Base-by-base conservation (phyloP, 2,888 invertebrate genomes). In the Artemia sinica region DNA sequence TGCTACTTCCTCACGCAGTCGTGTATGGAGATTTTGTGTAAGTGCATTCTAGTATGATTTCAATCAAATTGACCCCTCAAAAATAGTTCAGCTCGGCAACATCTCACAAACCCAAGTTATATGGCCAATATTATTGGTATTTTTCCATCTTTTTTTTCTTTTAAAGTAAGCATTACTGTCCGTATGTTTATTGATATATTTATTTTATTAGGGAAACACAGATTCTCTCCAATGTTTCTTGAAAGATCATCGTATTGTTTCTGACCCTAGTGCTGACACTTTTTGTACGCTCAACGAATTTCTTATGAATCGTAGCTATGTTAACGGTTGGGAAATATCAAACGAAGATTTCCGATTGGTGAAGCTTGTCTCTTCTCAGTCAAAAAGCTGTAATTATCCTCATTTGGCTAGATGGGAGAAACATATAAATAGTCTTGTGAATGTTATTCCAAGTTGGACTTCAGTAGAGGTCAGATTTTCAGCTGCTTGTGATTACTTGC, bases 371-470 rank as follows among this genome's bases (percentile, higher is more conserved):
- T 48, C 69, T 28, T 48, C n/a, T 28, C 52, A 65, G n/a, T n/a
- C 66, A 28, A 50, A 70, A 48, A 63, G 67, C 50, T 49, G 70
- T 66, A n/a, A 65, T 51, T 70, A 69, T 63, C 70, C 68, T 3
- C 77, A 80, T 73, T 73, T 80, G 9, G 69, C 73, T 69, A 76
- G 81, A 14, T 81, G 81, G 81, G 76, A 75, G 69, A 74, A 74
- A 50, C 80, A 81, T 73, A 74, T 81, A 49, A 72, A 73, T 51
- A 77, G 77, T 68, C 79, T 76, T 71, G 74, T 69, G 50, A 68
- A 71, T 9, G 67, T 71, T 13, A 78, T 41, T 41, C 41, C 41
- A 41, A 41, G 41, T 41, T 41, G 41, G 41, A 41, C 41, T 41
- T 41, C 4, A 41, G 41, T 6, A 41, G 41, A 41, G 41, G 41